Evolutionary conservation across 2,888 invertebrate species (phyloP).

Genomic region (Microdon myrmicae): DNA sequence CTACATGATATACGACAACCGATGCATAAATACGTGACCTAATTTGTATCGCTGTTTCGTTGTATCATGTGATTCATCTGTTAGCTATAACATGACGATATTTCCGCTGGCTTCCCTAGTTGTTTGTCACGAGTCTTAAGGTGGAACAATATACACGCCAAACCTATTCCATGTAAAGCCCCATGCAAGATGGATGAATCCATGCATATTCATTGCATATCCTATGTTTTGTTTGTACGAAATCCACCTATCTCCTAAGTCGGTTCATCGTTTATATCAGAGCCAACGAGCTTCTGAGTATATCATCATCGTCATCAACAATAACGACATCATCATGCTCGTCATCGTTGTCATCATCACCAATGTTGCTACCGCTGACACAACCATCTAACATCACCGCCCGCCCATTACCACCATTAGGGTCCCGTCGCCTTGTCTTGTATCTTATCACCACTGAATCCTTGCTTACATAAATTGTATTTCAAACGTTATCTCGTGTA

Average conservation of each 20-base stretch:
- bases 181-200: conserved; percentile 37
- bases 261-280: conserved; percentile 28
- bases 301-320: conserved; percentile 17
- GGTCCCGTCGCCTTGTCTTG: conserved; percentile 34
- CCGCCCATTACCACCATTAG: too few relatives aligned
- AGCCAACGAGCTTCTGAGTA: conserved; percentile 33
- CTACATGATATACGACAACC: too few relatives aligned
- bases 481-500: conserved; percentile 31
- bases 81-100: conserved; percentile 21
- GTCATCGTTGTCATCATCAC: conserved; percentile 6
- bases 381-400: too few relatives aligned
- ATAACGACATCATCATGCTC: conserved; percentile 10
- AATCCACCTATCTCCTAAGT: conserved; percentile 27
- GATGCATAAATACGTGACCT: too few relatives aligned
- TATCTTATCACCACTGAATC: conserved; percentile 41
- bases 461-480: conserved; percentile 35
- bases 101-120: conserved; percentile 10
- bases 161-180: conserved; percentile 48
- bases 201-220: conserved; percentile 40
- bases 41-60: too few relatives aligned
- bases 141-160: conserved; percentile 41
- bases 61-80: too few relatives aligned
- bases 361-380: too few relatives aligned
- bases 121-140: conserved; percentile 24
- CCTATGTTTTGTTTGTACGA: conserved; percentile 36